Evolutionary conservation across 2,888 invertebrate species (phyloP).

Genomic region (Noctua comes): DNA sequence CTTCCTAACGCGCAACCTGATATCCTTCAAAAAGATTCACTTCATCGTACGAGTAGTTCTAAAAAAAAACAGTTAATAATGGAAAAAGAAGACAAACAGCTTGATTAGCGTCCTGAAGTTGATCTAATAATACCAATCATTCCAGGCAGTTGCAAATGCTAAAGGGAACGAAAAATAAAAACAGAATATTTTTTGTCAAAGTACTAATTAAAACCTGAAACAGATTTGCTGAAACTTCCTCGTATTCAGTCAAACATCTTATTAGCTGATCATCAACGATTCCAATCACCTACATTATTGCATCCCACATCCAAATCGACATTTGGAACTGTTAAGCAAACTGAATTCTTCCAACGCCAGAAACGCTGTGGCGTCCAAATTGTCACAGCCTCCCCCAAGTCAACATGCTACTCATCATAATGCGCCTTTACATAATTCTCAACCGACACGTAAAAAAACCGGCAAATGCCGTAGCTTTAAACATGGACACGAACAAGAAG

Average conservation of each 20-base stretch:
- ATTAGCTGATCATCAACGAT: background rate
- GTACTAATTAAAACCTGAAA: background rate
- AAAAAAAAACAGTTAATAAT: too few relatives aligned
- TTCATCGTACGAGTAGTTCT: too few relatives aligned
- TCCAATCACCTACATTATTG: background rate
- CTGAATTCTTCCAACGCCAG: background rate
- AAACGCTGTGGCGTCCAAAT: background rate
- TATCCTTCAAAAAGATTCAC: too few relatives aligned
- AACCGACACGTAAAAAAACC: constrained; percentile 6
- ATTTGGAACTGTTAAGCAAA: background rate
- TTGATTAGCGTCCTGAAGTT: too few relatives aligned
- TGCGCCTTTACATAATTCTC: background rate
- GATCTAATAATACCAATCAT: background rate
- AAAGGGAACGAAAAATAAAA: background rate
- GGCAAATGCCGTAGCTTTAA: constrained; percentile 5
- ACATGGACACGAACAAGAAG: background rate
- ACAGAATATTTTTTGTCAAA: background rate
- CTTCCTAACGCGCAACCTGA: too few relatives aligned
- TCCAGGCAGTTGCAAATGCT: constrained; percentile 8
- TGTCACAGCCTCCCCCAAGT: background rate
- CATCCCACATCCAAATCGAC: background rate
- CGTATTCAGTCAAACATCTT: background rate
- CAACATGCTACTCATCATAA: background rate
- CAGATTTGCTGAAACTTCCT: background rate
- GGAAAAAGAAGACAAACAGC: background rate